These are phyloP conservation scores for Pithys albifrons DNA, from an alignment of 2,113 vertebrate species.

Conservation along the genomic window DNA sequence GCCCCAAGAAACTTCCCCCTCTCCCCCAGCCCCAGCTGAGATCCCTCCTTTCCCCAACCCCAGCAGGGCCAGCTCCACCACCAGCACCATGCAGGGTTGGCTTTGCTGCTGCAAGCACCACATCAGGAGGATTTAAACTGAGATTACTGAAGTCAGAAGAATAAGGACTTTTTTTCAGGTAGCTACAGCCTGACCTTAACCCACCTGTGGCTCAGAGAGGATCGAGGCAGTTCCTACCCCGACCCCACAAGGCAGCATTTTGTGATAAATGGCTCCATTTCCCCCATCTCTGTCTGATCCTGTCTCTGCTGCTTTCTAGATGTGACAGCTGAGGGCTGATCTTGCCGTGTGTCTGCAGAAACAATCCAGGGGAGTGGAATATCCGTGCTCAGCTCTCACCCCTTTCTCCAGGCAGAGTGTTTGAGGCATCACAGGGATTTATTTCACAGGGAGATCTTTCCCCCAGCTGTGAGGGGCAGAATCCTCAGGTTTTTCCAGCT, in stretches of 20 bases:
- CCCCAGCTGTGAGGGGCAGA: conserved; percentile 14
- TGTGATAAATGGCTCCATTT: neutral
- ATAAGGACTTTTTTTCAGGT: neutral
- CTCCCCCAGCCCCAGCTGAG: neutral
- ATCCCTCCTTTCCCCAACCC: neutral
- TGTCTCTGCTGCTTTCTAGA: neutral
- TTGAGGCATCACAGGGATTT: neutral
- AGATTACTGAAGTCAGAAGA: neutral
- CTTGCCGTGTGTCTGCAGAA: conserved; percentile 1
- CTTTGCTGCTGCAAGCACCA: neutral
- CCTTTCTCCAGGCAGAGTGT: neutral
- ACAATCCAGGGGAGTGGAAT: neutral
- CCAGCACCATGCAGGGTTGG: neutral
- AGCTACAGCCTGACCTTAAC: neutral
- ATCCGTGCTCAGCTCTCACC: neutral
- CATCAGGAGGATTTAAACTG: neutral
- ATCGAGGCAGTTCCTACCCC: accelerated
- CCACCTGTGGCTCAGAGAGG: accelerated
- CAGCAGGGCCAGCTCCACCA: neutral
- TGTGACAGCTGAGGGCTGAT: neutral
- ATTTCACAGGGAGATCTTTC: neutral
- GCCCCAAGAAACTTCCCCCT: neutral
- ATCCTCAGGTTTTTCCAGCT: neutral
- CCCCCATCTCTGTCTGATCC: neutral
- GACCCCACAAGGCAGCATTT: neutral